phyloP scores from a whole-genome alignment of 2,888 invertebrate genomes.

The Pycnomerus fuliginosus region DNA sequence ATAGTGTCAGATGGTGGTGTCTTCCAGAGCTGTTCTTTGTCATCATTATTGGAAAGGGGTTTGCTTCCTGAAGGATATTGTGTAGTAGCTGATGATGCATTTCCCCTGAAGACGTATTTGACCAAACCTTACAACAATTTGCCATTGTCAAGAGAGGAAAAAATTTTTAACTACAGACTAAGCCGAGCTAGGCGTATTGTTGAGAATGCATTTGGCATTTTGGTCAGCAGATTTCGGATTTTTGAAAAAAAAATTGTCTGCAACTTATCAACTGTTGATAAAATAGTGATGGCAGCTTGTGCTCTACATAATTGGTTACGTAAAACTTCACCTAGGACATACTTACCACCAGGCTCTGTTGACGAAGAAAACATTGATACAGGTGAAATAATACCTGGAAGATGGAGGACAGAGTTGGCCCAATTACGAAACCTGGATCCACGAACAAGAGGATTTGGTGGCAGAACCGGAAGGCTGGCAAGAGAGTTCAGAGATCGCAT shows the following conservation, averaged over 20 bases:
- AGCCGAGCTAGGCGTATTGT: background rate
- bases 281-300: background rate
- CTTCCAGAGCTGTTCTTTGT: background rate
- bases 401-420: conserved; percentile 18
- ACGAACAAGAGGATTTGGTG: background rate
- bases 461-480: background rate
- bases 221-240: background rate
- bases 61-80: background rate
- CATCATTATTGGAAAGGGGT: background rate
- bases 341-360: conserved; percentile 19
- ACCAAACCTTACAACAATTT: background rate
- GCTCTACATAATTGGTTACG: background rate
- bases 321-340: background rate
- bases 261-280: background rate
- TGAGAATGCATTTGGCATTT: background rate
- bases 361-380: conserved; percentile 21
- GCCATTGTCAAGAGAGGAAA: background rate
- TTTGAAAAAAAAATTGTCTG: background rate
- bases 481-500: background rate
- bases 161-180: background rate
- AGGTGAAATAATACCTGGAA: conserved; percentile 19
- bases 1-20: no score
- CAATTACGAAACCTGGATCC: background rate
- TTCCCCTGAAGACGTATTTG: background rate
- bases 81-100: background rate